Evolutionary conservation across 2,797 vertebrate species (phyloP).

Genomic region (Manis pentadactyla): DNA sequence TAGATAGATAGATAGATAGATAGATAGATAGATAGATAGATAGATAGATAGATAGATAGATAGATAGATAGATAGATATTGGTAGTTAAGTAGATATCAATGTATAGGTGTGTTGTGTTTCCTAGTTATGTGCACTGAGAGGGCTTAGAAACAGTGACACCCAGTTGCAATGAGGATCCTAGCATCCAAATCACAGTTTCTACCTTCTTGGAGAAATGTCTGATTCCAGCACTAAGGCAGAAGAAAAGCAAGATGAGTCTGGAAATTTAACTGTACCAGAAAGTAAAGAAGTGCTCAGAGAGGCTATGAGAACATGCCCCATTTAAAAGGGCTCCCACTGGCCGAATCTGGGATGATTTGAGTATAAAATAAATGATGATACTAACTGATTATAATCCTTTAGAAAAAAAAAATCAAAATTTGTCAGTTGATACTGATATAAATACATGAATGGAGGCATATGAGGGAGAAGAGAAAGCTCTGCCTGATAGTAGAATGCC

Average conservation of each 20-base stretch:
- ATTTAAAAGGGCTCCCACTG: background rate
- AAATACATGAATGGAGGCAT: background rate
- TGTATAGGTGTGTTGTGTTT: background rate
- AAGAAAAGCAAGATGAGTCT: background rate
- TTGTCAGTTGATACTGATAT: background rate
- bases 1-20: background rate
- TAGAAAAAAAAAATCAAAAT: background rate
- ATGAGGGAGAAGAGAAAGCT: background rate
- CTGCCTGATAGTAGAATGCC: background rate
- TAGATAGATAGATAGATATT: background rate
- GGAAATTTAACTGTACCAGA: background rate
- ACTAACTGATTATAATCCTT: background rate
- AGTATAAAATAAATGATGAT: background rate
- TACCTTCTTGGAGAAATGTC: background rate
- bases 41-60: background rate
- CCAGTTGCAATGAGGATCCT: background rate
- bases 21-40: background rate
- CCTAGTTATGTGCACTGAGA: background rate
- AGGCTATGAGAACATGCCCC: background rate
- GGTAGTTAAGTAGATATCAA: background rate
- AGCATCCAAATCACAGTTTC: background rate
- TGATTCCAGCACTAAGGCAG: background rate
- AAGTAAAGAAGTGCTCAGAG: background rate
- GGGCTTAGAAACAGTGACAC: background rate
- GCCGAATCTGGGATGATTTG: background rate